These are phyloP conservation scores for Anoncus sp. DNA, from an alignment of 2,888 invertebrate genomes.

Conservation along the genomic window DNA sequence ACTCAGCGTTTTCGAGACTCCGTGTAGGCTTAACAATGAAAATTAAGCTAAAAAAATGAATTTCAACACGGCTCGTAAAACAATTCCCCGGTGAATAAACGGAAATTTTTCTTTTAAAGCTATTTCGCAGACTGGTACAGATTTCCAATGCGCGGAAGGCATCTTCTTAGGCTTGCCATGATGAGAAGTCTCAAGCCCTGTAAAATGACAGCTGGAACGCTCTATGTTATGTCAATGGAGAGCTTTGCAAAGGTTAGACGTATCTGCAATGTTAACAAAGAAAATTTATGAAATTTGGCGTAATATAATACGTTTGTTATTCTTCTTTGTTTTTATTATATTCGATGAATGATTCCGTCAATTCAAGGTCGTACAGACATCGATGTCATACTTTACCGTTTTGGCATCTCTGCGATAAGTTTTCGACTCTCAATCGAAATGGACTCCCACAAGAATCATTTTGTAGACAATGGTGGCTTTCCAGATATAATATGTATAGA, in stretches of 20 bases:
- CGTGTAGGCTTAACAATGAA: conserved; percentile 34
- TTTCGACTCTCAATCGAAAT: no score
- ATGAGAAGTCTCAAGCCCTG: conserved; percentile 54
- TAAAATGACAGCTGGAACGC: conserved; percentile 50
- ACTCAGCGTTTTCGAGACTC: conserved; percentile 45
- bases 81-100: no score
- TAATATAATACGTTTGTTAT: no score
- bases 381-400: conserved; percentile 64
- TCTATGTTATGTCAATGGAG: conserved; percentile 54
- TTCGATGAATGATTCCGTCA: neutral
- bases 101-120: no score
- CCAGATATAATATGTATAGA: no score
- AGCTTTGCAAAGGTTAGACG: conserved; percentile 57
- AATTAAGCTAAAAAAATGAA: no score
- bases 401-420: no score
- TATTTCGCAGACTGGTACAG: conserved; percentile 61
- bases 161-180: conserved; percentile 50
- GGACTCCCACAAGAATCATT: no score
- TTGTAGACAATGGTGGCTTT: no score
- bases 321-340: neutral
- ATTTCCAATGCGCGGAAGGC: conserved; percentile 34
- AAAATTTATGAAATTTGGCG: no score
- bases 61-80: no score
- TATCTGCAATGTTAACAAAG: no score
- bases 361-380: conserved; percentile 51